A percentile compares a stretch with the other conserved stretches of the same genome.
These are phyloP conservation scores for Tympanuchus pallidicinctus DNA, from an alignment of 2,113 vertebrate species.

Conservation along the genomic window DNA sequence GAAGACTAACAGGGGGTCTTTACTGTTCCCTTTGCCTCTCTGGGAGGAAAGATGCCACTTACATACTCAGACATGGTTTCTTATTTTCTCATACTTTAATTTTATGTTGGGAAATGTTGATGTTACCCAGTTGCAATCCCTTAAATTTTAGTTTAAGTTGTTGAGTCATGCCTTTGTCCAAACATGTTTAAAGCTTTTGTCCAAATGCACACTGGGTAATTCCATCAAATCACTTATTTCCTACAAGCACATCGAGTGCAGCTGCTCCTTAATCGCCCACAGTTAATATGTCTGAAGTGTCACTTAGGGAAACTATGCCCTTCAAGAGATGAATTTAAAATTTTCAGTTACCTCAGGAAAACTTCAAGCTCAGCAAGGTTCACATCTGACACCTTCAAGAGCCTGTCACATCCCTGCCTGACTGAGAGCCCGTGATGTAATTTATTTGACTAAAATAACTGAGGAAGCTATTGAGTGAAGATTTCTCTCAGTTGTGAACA, in stretches of 20 bases:
- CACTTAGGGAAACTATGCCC: neutral
- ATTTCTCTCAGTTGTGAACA: neutral
- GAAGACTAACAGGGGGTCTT: neutral
- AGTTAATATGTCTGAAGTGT: neutral
- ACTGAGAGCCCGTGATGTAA: neutral
- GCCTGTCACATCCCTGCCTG: neutral
- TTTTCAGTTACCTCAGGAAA: neutral
- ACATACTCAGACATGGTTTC: neutral
- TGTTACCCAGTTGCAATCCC: neutral
- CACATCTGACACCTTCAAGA: neutral
- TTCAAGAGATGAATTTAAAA: constrained; percentile 5
- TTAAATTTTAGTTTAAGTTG: neutral
- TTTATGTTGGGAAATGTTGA: neutral
- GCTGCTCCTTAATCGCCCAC: neutral
- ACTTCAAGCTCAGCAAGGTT: constrained; percentile 15
- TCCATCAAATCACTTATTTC: neutral
- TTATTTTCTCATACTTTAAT: neutral
- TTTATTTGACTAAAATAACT: neutral
- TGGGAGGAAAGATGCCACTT: neutral
- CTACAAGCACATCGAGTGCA: neutral
- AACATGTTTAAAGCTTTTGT: neutral
- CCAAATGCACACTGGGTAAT: neutral
- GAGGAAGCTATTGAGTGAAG: neutral
- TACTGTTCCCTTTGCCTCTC: neutral
- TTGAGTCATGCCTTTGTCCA: neutral